These are phyloP conservation scores for Mycteria americana DNA, from an alignment of 2,797 vertebrate genomes.

Conservation along the genomic window DNA sequence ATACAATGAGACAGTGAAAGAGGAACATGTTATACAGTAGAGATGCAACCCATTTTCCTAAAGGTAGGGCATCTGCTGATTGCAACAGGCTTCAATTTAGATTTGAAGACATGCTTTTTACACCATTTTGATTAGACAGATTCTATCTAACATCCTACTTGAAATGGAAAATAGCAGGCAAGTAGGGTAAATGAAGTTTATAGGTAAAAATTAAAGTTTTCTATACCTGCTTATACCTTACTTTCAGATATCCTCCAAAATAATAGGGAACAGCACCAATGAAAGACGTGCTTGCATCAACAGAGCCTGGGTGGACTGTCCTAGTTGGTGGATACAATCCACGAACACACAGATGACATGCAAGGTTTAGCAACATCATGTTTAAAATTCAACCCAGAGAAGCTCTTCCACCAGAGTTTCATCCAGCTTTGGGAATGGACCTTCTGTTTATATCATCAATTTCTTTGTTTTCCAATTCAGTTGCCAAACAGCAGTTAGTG, in stretches of 20 bases:
- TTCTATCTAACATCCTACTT: background rate
- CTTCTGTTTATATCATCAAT: background rate
- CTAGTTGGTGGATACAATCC: too few species aligned
- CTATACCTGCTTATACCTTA: background rate
- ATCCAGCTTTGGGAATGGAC: background rate
- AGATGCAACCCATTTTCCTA: background rate
- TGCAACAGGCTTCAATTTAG: background rate
- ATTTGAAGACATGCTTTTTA: background rate
- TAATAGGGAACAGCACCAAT: fast-evolving
- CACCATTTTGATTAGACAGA: fast-evolving
- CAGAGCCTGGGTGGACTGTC: fast-evolving
- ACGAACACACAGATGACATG: fast-evolving
- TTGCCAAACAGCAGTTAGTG: background rate
- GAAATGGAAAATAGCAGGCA: background rate
- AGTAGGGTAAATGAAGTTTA: background rate
- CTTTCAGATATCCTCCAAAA: background rate
- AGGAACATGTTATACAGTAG: background rate
- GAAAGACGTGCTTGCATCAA: background rate
- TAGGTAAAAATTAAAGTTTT: background rate
- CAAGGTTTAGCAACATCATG: background rate
- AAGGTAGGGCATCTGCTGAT: background rate
- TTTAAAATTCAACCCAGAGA: background rate
- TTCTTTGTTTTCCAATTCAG: background rate
- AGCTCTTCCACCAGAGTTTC: background rate
- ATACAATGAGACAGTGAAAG: background rate